Evolutionary conservation across 2,797 vertebrate genomes (phyloP), one percentile per base, ranked within the genome.

Genomic region (Dermochelys coriacea): DNA sequence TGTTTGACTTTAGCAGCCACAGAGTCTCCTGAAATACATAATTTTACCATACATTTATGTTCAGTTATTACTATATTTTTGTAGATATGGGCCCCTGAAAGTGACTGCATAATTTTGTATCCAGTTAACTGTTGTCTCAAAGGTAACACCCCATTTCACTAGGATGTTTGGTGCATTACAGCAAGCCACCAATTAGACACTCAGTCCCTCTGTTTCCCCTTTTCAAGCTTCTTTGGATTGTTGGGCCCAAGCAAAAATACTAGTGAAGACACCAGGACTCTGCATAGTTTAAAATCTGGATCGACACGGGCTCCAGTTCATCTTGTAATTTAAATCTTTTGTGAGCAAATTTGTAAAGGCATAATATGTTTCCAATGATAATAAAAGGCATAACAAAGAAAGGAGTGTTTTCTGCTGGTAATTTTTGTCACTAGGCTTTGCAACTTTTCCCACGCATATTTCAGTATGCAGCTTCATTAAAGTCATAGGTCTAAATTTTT

Each of bases 11-110:
- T 90, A 87, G 29, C 82, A 77, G 75, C 54, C 89, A 74, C 16
- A 92, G 87, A 85, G 89, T 23, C 88, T 75, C 74, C 91, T 95
- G 91, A 97, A 97, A 97, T 94, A 96, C 95, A 18, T 77, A 47
- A 16, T 29, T 77, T 77, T 47, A 47, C 5, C 41, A 77, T 31
- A 29, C 12, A 27, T 49, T 45, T 77, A 45, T 49, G 47, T 27
- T 77, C 74, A 77, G 8, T 16, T 45, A 49, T 47, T 77, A 49
- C 27, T 49, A 31, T 16, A 49, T 47, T 49, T 77, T 47, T 49
- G 14, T 77, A 49, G 2, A 16, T 29, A 29, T 29, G 12, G 15
- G 27, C 27, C 27, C 11, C 71, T 14, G 23, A 27, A 77, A 29
- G 74, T 29, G 45, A 49, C 27, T 27, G 74, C 27, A 77, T 49